A percentile compares a stretch with the other conserved stretches of the same genome.
Conservation (phyloP, 92 coral and sea anemone genomes). For the Heteractis magnifica region DNA sequence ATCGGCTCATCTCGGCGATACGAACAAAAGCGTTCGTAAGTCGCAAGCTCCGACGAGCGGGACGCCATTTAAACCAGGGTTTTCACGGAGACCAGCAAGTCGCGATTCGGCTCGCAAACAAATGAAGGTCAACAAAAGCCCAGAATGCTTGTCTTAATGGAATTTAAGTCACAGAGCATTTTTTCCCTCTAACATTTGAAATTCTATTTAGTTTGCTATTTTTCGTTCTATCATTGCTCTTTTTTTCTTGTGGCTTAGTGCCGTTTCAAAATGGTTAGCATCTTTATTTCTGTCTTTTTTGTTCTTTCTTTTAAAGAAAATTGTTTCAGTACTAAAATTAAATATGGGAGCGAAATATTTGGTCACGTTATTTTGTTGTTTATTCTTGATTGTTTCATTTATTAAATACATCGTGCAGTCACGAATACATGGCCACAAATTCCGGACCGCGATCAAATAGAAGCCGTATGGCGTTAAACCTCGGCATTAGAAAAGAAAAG, state of each 20-base stretch:
- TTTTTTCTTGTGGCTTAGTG: too few species aligned
- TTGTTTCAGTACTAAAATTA: too few species aligned
- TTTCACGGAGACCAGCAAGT: conserved; percentile 32
- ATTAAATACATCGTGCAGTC: not conserved
- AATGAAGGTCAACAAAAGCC: not conserved
- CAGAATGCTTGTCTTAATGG: not conserved
- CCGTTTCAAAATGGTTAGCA: too few species aligned
- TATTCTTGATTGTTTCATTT: not conserved
- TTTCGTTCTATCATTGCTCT: too few species aligned
- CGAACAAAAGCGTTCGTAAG: conserved; percentile 13
- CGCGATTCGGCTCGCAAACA: conserved; percentile 22
- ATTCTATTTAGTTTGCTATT: too few species aligned
- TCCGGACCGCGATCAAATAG: too few species aligned
- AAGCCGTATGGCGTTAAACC: too few species aligned
- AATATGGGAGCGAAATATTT: not conserved
- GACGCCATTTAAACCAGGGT: conserved; percentile 12
- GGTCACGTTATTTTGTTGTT: not conserved
- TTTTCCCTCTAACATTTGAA: too few species aligned
- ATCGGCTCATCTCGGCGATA: conserved; percentile 1
- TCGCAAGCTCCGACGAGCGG: conserved; percentile 7
- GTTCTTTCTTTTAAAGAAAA: too few species aligned
- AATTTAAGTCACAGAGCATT: too few species aligned
- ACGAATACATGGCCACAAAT: not conserved
- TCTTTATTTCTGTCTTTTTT: too few species aligned
- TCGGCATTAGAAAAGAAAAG: too few species aligned